Conservation (phyloP, 2,113 vertebrate species). For the Entosphenus tridentatus region DNA sequence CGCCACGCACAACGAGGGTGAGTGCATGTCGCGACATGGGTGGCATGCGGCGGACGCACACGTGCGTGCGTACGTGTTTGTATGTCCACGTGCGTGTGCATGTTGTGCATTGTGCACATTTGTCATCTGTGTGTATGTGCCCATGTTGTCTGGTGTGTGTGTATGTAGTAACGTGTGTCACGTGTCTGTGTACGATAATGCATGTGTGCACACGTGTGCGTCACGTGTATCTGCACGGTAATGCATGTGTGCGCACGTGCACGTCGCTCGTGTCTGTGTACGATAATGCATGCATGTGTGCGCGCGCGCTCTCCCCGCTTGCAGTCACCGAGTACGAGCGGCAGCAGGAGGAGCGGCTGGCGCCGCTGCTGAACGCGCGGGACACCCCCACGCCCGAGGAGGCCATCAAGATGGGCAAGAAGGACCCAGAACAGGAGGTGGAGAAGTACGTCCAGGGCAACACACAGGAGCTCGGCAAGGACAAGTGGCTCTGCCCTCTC, state of each 20-base stretch:
- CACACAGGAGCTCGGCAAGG: constrained; percentile 73
- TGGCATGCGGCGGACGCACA: no score
- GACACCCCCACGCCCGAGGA: constrained; percentile 60
- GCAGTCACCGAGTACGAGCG: constrained; percentile 65
- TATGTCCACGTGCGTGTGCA: no score
- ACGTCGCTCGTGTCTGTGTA: neutral
- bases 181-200: no score
- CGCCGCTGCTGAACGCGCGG: constrained; percentile 36
- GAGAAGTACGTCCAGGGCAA: constrained; percentile 72
- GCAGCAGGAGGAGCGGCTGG: constrained; percentile 53
- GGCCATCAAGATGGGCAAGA: constrained; percentile 54
- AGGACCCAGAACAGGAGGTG: constrained; percentile 61
- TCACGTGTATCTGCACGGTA: no score
- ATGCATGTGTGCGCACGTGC: no score
- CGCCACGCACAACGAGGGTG: constrained; percentile 55
- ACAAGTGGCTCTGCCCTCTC: constrained; percentile 81
- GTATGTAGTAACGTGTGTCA: no score
- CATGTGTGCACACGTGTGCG: no score
- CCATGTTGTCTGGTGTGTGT: no score
- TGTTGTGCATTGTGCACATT: no score
- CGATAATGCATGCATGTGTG: neutral
- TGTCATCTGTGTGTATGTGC: no score
- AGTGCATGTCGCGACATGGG: neutral
- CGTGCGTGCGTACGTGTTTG: no score
- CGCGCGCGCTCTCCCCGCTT: neutral